Conservation (phyloP, 1,140 invertebrate species). For the Antheraea pernyi region DNA sequence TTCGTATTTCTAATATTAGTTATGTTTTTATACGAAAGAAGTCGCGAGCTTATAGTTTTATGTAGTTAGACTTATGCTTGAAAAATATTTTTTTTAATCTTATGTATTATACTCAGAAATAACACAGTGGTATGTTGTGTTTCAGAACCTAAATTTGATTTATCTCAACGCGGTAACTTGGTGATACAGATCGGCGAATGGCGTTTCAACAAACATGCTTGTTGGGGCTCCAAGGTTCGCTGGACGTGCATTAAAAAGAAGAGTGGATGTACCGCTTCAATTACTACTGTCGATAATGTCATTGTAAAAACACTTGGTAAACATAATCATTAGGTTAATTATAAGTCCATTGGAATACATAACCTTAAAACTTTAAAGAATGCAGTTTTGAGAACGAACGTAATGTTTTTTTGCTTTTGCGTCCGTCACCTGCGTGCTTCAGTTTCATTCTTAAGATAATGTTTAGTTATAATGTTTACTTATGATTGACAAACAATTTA, state of each 20-base stretch:
- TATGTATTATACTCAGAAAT: not conserved
- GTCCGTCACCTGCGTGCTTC: too few species aligned
- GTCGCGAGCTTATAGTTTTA: too few species aligned
- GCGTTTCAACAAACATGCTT: conserved; percentile 68
- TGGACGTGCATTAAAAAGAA: conserved; percentile 73
- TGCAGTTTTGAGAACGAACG: not conserved
- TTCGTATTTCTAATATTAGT: too few species aligned
- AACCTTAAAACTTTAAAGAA: not conserved
- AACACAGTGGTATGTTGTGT: conserved; percentile 22
- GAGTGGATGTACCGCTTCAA: conserved; percentile 58
- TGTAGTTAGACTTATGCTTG: not conserved
- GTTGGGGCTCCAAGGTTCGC: conserved; percentile 61
- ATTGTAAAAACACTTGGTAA: conserved; percentile 63
- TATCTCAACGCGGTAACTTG: conserved; percentile 67
- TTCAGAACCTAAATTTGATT: conserved; percentile 64
- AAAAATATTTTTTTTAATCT: not conserved
- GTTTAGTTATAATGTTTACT: too few species aligned
- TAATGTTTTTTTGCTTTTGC: not conserved
- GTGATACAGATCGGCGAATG: conserved; percentile 67
- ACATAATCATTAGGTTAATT: conserved; percentile 57
- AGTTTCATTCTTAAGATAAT: too few species aligned
- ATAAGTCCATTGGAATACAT: not conserved
- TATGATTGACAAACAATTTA: too few species aligned
- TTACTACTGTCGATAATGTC: conserved; percentile 64
- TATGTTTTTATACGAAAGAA: too few species aligned